Base-by-base conservation (phyloP, 37 sponge, comb jelly and placozoan genomes). In the Spongilla lacustris region DNA sequence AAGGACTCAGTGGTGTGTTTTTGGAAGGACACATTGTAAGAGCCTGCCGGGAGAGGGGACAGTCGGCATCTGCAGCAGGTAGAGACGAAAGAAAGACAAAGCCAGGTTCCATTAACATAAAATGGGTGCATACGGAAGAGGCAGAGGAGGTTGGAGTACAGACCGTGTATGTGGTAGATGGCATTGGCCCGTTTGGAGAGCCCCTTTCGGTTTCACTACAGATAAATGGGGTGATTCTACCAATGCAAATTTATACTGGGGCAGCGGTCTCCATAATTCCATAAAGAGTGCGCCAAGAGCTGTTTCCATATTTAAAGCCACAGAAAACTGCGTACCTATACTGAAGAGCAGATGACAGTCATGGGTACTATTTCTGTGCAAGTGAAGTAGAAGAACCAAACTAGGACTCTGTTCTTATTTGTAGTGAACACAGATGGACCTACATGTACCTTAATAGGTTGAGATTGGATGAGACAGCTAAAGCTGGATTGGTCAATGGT, bases 361-460 rank as follows among this genome's bases (percentile, higher is more conserved):
- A 32, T 72, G 31, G 73, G 73, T 13, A 58, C 58, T 14, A 17
- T 58, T 58, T 58, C 58, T 58, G 73, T 33, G 10, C 30, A 10
- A 29, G 31, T 72, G 30, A 13, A 25, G 73, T 33, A 72, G 3
- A 4, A 72, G 73, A 72, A 32, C 30, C 28, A 32, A 14, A 58
- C 58, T 14, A 58, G 58, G 19, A 58, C 12, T 17, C 58, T 46
- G 46, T 46, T 0, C 19, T 58, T 89, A 66, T 37, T 66, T 31
- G 84, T 89, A 31, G 84, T 83, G 24, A 58, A 78, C 4, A 58
- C 58, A 17, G 49, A 80, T n/a, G 90, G 86, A 21, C 90, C 90
- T 50, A 34, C n/a, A n/a, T n/a, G n/a, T n/a, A n/a, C 37, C 72
- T 77, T 90, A 22, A 2, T 89, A 14, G 89, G 89, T 22, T 34